These are phyloP conservation scores for Tautogolabrus adspersus DNA, from an alignment of 2,113 vertebrate genomes.

Conservation along the genomic window DNA sequence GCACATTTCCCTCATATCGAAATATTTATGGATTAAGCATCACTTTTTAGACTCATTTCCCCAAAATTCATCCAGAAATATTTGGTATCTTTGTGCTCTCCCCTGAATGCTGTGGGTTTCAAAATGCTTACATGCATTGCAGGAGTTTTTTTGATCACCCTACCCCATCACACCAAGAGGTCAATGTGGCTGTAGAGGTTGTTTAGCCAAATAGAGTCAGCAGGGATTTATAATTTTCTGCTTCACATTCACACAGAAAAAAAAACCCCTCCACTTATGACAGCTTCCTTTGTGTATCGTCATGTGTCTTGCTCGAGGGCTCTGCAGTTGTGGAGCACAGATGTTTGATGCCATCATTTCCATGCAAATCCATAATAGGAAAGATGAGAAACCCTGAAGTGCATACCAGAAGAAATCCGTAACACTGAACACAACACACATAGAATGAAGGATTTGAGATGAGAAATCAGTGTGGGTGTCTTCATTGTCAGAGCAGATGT, in stretches of 20 bases:
- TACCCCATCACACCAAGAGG: background rate
- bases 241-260: background rate
- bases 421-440: background rate
- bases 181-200: background rate
- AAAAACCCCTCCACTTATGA: background rate
- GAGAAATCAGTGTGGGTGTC: background rate
- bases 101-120: background rate
- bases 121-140: background rate
- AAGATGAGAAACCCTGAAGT: background rate
- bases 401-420: background rate
- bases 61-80: background rate
- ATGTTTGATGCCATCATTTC: slow-evolving; percentile 1
- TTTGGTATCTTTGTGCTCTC: background rate
- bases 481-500: background rate
- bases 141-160: background rate
- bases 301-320: background rate
- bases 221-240: background rate
- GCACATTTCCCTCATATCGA: background rate
- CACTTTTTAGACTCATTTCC: background rate
- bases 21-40: background rate
- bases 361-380: background rate
- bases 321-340: background rate
- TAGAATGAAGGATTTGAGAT: background rate
- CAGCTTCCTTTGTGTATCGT: background rate
- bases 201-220: background rate